Percentiles rank a stretch among this genome's conserved stretches.
Evolutionary conservation across 2,113 vertebrate genomes (phyloP).

Genomic region (Balaeniceps rex): DNA sequence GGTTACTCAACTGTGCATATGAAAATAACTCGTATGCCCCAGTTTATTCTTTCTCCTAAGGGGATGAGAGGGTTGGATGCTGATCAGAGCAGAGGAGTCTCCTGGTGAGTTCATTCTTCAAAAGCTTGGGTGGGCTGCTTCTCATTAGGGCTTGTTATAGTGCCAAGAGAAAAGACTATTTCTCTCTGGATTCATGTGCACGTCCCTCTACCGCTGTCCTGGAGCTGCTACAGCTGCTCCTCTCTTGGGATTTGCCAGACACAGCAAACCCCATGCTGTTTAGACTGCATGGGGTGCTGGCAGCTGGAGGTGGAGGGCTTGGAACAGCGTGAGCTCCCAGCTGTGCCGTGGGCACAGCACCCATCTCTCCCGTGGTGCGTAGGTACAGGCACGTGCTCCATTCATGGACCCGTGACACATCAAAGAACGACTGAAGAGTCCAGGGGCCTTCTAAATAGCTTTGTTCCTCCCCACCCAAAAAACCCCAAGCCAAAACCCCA

Average conservation of each 20-base stretch:
- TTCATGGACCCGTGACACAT: accelerated
- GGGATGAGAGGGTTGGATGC: conserved; percentile 42
- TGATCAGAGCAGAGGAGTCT: conserved; percentile 32
- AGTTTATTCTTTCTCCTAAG: conserved; percentile 48
- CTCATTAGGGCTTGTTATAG: conserved; percentile 13
- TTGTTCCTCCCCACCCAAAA: not conserved
- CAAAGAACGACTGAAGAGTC: not conserved
- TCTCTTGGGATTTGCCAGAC: conserved; percentile 1
- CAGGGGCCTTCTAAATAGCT: not conserved
- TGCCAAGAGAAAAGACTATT: conserved; percentile 17
- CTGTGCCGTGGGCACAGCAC: accelerated
- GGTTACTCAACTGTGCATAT: not conserved
- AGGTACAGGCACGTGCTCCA: accelerated
- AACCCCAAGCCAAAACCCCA: not conserved
- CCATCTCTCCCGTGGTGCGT: not conserved
- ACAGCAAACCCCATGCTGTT: not conserved
- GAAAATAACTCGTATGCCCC: not conserved
- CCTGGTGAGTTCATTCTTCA: conserved; percentile 49
- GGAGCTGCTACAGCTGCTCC: not conserved
- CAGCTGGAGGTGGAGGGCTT: not conserved
- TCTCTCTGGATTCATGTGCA: not conserved
- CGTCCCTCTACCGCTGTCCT: not conserved
- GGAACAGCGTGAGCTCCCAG: accelerated
- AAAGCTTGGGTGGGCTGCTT: conserved; percentile 29
- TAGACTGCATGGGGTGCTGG: not conserved